These are phyloP conservation scores for Platycnemis pennipes DNA, from an alignment of 2,888 invertebrate genomes.

Conservation along the genomic window DNA sequence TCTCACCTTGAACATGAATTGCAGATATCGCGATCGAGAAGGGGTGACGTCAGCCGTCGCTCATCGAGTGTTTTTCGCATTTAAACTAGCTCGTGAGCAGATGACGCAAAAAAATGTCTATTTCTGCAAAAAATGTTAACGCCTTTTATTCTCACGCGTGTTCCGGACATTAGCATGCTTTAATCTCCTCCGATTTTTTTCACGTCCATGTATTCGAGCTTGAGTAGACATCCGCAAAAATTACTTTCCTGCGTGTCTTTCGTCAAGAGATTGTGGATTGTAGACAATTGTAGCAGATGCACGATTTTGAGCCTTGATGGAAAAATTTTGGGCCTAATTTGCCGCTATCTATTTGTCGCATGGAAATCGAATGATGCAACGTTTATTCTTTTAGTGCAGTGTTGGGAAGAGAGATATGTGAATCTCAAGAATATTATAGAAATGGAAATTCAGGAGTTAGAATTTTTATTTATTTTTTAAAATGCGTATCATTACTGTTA, in stretches of 20 bases:
- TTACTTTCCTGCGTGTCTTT: background rate
- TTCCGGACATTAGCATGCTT: background rate
- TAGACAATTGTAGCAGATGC: no score
- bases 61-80: background rate
- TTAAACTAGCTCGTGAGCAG: background rate
- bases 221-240: background rate
- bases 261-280: no score
- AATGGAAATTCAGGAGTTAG: no score
- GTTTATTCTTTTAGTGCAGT: no score
- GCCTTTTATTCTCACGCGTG: background rate
- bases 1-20: background rate
- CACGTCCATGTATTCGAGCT: background rate
- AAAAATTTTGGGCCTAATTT: no score
- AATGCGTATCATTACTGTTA: no score
- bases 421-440: no score
- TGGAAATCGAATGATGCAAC: no score
- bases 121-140: background rate
- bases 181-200: background rate
- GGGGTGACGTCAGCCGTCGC: background rate
- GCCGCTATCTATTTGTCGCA: no score
- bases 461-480: no score
- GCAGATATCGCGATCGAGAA: background rate
- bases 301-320: no score
- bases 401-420: no score
- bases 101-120: background rate